Conservation (phyloP, 2,888 invertebrate genomes). For the Drosophila algonquin region DNA sequence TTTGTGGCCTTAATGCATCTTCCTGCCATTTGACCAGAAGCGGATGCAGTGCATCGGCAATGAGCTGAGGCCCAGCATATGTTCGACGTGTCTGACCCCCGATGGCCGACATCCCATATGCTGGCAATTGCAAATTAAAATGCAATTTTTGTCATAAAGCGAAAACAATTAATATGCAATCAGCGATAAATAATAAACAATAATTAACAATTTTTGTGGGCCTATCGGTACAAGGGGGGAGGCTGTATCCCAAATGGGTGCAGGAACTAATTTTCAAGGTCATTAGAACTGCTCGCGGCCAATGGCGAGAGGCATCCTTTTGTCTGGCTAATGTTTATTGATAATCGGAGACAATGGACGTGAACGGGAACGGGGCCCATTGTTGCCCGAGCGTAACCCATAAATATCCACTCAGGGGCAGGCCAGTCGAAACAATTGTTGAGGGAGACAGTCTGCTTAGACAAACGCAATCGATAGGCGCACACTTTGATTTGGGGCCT, state of each 20-base stretch:
- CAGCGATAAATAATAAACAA: conserved; percentile 71
- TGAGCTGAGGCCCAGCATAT: conserved; percentile 27
- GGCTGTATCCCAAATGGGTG: conserved; percentile 4
- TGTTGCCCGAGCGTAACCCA: conserved; percentile 73
- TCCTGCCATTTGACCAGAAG: conserved; percentile 41
- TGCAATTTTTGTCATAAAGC: conserved; percentile 35
- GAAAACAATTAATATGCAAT: conserved; percentile 71
- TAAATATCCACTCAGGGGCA: conserved; percentile 64
- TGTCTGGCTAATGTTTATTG: conserved; percentile 76
- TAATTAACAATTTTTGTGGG: conserved; percentile 65
- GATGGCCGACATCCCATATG: conserved; percentile 13
- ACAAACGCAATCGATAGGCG: conserved; percentile 59
- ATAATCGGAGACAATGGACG: conserved; percentile 73
- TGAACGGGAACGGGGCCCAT: conserved; percentile 32
- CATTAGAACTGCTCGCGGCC: conserved; percentile 73
- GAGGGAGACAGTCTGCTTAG: conserved; percentile 49
- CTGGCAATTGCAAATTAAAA: conserved; percentile 39
- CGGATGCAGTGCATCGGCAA: conserved; percentile 60
- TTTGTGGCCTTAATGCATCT: conserved; percentile 63
- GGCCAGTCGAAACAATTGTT: conserved; percentile 76
- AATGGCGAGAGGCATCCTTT: conserved; percentile 61
- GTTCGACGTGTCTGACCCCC: conserved; percentile 8
- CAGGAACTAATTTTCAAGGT: conserved; percentile 83
- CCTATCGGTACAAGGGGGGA: neutral
- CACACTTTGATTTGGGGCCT: conserved; percentile 36